phyloP scores from a whole-genome alignment of 2,888 invertebrate species.

The Bellardia pandia region DNA sequence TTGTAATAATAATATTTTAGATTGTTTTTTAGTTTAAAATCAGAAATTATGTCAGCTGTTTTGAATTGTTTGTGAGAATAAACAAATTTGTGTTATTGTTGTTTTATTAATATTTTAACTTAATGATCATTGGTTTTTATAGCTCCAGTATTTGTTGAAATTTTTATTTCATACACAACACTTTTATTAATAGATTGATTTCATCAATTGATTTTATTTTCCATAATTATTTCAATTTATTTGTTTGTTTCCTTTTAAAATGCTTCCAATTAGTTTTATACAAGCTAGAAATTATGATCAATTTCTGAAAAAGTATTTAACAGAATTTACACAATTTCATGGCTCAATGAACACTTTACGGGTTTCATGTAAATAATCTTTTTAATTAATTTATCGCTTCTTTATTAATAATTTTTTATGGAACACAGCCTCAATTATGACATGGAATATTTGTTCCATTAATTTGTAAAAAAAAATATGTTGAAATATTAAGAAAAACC shows the following conservation, averaged over 20 bases:
- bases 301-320: neutral
- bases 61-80: neutral
- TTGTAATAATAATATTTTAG: neutral
- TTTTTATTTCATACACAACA: slow-evolving; percentile 38
- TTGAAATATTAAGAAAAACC: no score
- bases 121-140: slow-evolving; percentile 27
- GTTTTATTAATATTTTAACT: slow-evolving; percentile 9
- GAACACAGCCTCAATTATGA: no score
- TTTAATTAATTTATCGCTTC: neutral
- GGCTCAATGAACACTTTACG: neutral
- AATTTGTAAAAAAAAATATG: no score
- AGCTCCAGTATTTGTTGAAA: slow-evolving; percentile 32
- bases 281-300: neutral
- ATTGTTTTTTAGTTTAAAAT: slow-evolving; percentile 33
- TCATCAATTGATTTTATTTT: slow-evolving; percentile 16
- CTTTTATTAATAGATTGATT: slow-evolving; percentile 56
- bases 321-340: neutral
- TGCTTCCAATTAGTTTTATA: no score
- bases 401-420: slow-evolving; percentile 1
- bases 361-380: neutral
- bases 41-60: slow-evolving; percentile 63
- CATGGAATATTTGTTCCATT: no score
- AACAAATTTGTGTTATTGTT: slow-evolving; percentile 7
- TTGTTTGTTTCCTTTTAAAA: neutral
- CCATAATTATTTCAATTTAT: neutral